A percentile compares a stretch with the other conserved stretches of the same genome.
These are phyloP conservation scores for Dipodomys stephensi DNA, from an alignment of 2,113 vertebrate species.

Conservation along the genomic window DNA sequence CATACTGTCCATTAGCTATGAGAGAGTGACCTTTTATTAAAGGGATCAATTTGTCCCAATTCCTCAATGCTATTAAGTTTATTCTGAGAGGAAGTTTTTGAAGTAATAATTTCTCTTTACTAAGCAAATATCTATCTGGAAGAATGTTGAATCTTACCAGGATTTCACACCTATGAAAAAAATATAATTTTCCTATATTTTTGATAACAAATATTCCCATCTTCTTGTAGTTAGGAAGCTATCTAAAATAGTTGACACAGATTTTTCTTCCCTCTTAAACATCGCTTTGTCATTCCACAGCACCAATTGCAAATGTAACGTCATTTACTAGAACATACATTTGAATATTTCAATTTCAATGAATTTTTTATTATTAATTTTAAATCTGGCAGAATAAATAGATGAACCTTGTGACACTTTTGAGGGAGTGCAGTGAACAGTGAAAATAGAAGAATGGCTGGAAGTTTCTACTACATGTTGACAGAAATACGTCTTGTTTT, in stretches of 20 bases:
- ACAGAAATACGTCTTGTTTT: not conserved
- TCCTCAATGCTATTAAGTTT: constrained; percentile 9
- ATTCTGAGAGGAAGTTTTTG: constrained; percentile 44
- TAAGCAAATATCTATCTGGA: not conserved
- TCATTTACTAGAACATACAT: not conserved
- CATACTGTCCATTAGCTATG: not conserved
- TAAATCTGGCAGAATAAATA: not conserved
- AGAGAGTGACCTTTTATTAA: constrained; percentile 46
- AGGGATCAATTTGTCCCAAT: constrained; percentile 5
- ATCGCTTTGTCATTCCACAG: constrained; percentile 18
- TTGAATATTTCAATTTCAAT: constrained; percentile 43
- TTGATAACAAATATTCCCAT: not conserved
- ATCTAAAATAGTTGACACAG: constrained; percentile 7
- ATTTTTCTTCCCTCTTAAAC: not conserved
- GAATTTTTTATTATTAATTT: constrained; percentile 43
- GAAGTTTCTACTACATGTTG: not conserved
- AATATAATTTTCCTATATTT: not conserved
- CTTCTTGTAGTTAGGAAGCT: not conserved
- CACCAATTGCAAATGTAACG: not conserved
- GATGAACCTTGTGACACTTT: not conserved
- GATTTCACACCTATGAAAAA: constrained; percentile 53
- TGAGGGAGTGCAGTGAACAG: not conserved
- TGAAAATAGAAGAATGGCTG: not conserved
- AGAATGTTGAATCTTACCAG: not conserved
- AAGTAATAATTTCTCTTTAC: constrained; percentile 61